Evolutionary conservation across 2,797 vertebrate species (phyloP).

Genomic region (Perodicticus potto): DNA sequence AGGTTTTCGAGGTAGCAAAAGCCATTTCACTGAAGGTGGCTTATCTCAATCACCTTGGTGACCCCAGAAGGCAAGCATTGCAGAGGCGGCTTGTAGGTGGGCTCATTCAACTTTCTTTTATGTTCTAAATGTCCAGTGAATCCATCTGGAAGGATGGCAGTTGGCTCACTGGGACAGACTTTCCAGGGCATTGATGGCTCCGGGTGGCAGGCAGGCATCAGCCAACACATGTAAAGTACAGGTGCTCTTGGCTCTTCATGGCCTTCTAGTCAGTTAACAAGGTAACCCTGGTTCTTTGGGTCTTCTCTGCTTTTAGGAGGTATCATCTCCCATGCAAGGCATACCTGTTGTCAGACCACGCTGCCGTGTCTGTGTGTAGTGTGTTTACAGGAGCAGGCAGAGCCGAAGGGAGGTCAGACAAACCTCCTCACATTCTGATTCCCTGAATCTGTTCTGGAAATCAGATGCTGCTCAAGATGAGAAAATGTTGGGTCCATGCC

Average conservation of each 20-base stretch:
- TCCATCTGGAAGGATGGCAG: slow-evolving; percentile 36
- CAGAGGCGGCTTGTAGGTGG: neutral
- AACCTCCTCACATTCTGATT: neutral
- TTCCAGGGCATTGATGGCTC: slow-evolving; percentile 46
- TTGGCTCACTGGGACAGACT: slow-evolving; percentile 53
- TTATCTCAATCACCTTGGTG: neutral
- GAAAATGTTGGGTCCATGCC: neutral
- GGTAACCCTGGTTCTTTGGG: neutral
- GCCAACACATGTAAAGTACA: neutral
- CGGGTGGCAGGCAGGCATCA: neutral
- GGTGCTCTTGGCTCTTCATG: neutral
- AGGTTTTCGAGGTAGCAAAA: slow-evolving; percentile 2
- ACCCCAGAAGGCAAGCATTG: neutral
- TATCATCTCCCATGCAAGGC: neutral
- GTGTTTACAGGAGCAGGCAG: slow-evolving; percentile 1
- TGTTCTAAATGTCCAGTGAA: slow-evolving; percentile 6
- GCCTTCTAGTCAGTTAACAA: neutral
- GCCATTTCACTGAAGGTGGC: neutral
- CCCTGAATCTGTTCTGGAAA: slow-evolving; percentile 47
- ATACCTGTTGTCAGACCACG: neutral
- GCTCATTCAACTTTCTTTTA: neutral
- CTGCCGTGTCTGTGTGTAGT: neutral
- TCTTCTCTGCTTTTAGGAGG: neutral
- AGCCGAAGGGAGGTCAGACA: neutral
- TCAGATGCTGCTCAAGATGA: slow-evolving; percentile 30